Evolutionary conservation across 2,113 vertebrate species (phyloP).

Genomic region (Lepidothrix coronata): DNA sequence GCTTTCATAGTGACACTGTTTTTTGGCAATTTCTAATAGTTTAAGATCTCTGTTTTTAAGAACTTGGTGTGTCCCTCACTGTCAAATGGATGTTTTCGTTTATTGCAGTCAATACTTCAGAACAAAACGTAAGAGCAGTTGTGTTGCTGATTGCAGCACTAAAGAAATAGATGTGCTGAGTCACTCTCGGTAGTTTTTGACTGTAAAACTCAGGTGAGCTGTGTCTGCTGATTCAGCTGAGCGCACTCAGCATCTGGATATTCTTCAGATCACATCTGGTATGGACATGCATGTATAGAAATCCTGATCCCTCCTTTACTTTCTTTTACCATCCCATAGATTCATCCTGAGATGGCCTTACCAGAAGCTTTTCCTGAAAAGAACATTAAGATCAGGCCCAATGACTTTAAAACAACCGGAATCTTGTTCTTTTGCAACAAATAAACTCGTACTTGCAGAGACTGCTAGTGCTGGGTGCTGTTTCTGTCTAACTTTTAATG

Average conservation of each 20-base stretch:
- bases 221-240: neutral
- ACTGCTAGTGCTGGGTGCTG: neutral
- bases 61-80: neutral
- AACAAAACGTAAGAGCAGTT: neutral
- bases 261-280: neutral
- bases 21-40: neutral
- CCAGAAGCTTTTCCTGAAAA: neutral
- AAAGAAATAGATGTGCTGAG: neutral
- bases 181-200: neutral
- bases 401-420: neutral
- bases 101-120: neutral
- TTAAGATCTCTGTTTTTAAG: neutral
- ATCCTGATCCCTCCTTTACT: neutral
- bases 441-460: neutral
- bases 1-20: neutral
- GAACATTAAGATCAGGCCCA: rapidly evolving
- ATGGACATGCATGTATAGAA: neutral
- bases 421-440: neutral
- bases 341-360: neutral
- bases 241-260: neutral
- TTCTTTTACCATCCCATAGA: neutral
- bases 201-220: neutral
- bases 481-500: neutral
- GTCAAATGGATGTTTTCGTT: neutral
- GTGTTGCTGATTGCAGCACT: neutral